phyloP scores from a whole-genome alignment of 2,797 vertebrate species.

The Arnoldichthys spilopterus region DNA sequence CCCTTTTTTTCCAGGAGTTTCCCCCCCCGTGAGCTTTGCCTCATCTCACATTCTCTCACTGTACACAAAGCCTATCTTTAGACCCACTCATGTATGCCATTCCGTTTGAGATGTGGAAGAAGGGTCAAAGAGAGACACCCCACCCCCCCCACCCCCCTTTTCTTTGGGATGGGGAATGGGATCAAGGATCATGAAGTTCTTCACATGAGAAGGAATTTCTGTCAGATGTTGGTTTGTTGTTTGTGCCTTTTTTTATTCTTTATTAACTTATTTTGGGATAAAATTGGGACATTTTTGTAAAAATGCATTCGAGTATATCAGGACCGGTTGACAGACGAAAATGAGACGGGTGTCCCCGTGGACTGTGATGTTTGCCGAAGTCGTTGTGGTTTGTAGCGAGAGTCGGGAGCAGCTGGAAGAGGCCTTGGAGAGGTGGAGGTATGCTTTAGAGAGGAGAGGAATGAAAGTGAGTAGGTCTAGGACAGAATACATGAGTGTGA shows the following conservation, averaged over 20 bases:
- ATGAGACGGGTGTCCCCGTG: too few species aligned
- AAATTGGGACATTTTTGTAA: too few species aligned
- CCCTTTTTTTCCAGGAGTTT: conserved; percentile 45
- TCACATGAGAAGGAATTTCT: neutral
- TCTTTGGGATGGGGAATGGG: neutral
- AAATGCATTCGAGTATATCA: too few species aligned
- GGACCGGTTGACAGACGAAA: too few species aligned
- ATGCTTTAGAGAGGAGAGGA: too few species aligned
- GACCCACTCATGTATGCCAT: conserved; percentile 35
- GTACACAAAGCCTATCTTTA: neutral
- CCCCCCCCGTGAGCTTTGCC: conserved; percentile 28
- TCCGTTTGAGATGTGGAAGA: conserved; percentile 44
- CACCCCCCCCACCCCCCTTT: neutral
- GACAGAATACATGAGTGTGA: too few species aligned
- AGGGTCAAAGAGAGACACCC: neutral
- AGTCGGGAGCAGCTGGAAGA: too few species aligned
- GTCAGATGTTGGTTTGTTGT: conserved; percentile 6
- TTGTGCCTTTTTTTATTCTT: neutral
- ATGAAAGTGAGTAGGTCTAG: too few species aligned
- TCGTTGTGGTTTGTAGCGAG: too few species aligned
- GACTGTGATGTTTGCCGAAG: too few species aligned
- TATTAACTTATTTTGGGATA: neutral
- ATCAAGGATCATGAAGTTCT: conserved; percentile 6
- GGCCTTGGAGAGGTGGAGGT: too few species aligned
- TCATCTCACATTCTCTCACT: conserved; percentile 27